Percentiles rank a stretch among this genome's conserved stretches.
Conservation (phyloP, 2,113 vertebrate species). For the Perognathus longimembris region DNA sequence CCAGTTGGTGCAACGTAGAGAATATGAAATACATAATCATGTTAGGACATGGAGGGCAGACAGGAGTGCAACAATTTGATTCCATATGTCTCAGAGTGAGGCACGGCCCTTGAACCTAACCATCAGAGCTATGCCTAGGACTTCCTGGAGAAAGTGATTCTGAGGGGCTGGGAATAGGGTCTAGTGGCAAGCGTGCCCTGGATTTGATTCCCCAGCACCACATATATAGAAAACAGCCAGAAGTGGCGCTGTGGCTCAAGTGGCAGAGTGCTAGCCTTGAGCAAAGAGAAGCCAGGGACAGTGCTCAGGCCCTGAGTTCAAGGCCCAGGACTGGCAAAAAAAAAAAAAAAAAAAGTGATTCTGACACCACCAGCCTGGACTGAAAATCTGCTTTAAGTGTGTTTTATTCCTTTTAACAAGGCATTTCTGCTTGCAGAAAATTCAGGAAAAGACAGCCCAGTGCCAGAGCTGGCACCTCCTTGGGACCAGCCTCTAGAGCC, state of each 20-base stretch:
- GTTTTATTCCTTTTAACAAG: background rate
- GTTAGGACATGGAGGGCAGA: background rate
- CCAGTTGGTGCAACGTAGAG: fast-evolving
- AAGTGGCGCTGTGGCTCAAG: too few relatives aligned
- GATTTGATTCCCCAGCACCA: too few relatives aligned
- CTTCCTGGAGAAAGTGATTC: slow-evolving; percentile 86
- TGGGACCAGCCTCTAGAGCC: background rate
- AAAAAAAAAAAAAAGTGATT: too few relatives aligned
- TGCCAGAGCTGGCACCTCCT: background rate
- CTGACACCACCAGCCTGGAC: background rate
- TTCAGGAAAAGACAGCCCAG: background rate
- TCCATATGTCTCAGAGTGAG: background rate
- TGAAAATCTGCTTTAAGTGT: background rate
- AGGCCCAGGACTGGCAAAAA: too few relatives aligned
- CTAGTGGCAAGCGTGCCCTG: too few relatives aligned
- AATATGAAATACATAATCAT: fast-evolving
- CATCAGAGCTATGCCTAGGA: slow-evolving; percentile 90
- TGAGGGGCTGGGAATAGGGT: too few relatives aligned
- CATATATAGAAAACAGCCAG: too few relatives aligned
- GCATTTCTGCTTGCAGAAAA: background rate
- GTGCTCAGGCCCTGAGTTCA: too few relatives aligned
- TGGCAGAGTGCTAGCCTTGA: too few relatives aligned
- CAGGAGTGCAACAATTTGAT: fast-evolving
- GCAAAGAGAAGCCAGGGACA: too few relatives aligned
- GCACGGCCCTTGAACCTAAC: slow-evolving; percentile 52